phyloP scores from a whole-genome alignment of 2,888 invertebrate genomes.

The Heliconius ismenius region DNA sequence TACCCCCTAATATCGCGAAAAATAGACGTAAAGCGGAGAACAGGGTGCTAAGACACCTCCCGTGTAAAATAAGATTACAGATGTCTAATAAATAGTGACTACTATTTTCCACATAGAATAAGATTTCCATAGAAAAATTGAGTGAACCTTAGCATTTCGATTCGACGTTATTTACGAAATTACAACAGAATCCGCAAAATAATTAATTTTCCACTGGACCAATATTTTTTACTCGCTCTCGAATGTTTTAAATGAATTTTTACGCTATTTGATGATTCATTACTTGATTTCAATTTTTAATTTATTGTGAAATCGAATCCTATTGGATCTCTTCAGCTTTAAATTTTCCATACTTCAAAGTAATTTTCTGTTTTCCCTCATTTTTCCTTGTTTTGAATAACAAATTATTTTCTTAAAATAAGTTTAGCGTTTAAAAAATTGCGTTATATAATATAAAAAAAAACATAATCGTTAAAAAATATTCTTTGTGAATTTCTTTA shows the following conservation, averaged over 20 bases:
- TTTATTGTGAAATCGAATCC: constrained; percentile 31
- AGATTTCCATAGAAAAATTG: no score
- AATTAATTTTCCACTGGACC: constrained; percentile 1
- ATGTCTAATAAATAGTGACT: not conserved
- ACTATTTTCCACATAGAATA: not conserved
- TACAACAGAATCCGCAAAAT: not conserved
- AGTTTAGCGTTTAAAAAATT: no score
- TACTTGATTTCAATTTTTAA: constrained; percentile 32
- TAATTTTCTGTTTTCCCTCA: not conserved
- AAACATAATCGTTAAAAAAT: no score
- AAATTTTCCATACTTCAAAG: constrained; percentile 3
- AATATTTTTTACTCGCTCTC: constrained; percentile 14
- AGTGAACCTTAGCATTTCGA: not conserved
- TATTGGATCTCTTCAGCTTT: constrained; percentile 18
- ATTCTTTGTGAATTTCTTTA: no score
- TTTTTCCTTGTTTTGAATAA: not conserved
- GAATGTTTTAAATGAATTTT: constrained; percentile 21
- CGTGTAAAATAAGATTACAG: no score
- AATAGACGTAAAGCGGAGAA: not conserved
- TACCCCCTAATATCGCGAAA: no score
- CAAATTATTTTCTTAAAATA: not conserved
- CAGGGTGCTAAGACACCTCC: not conserved
- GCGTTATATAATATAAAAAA: no score
- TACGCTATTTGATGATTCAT: constrained; percentile 28
- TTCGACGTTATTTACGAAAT: not conserved